phyloP scores from a whole-genome alignment of 2,113 vertebrate genomes.

The Agelaius phoeniceus region DNA sequence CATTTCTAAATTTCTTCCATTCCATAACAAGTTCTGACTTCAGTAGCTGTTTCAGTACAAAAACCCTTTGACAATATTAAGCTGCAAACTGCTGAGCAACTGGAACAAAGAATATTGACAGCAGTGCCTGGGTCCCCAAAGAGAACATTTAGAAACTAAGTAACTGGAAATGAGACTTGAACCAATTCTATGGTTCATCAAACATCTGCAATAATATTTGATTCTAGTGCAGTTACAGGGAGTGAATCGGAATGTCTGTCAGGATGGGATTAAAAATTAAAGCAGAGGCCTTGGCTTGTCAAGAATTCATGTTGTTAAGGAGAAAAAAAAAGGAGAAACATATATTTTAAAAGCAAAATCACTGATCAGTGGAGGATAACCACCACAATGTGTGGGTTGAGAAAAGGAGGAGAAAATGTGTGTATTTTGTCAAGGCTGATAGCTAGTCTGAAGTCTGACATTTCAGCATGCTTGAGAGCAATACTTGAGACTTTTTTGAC shows the following conservation, averaged over 20 bases:
- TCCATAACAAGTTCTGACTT: background rate
- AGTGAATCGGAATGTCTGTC: conserved; percentile 26
- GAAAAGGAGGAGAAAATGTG: background rate
- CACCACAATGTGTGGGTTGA: background rate
- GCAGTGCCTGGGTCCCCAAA: conserved; percentile 9
- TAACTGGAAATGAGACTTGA: conserved; percentile 44
- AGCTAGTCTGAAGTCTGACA: background rate
- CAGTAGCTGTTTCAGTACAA: background rate
- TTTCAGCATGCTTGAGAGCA: background rate
- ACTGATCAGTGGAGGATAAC: background rate
- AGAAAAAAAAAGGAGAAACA: background rate
- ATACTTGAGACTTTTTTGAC: background rate
- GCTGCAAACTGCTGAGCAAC: conserved; percentile 44
- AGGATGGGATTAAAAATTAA: conserved; percentile 53
- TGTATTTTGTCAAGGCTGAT: background rate
- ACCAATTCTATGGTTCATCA: conserved; percentile 58
- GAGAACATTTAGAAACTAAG: conserved; percentile 51
- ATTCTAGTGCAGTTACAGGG: background rate
- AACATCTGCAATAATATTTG: conserved; percentile 44
- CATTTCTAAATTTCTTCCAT: background rate
- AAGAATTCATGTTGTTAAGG: background rate
- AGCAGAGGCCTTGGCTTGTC: conserved; percentile 7
- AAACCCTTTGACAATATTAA: background rate
- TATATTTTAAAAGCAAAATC: background rate
- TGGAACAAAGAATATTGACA: conserved; percentile 57